Conservation (phyloP, 30 jellyfish, hydroid and myxozoan genomes). For the Nemopilema nomurai region DNA sequence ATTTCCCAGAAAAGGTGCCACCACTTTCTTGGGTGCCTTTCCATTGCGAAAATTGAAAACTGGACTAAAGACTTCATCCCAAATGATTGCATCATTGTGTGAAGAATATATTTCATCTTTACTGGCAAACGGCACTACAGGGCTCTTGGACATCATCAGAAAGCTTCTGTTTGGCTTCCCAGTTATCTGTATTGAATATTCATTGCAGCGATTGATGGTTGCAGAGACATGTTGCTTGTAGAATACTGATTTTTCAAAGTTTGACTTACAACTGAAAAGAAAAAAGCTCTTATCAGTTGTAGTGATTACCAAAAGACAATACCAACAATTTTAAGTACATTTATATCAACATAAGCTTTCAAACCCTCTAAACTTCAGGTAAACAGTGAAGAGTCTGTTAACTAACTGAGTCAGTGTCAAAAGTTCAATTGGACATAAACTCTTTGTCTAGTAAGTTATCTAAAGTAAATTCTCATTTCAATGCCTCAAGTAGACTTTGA, state of each 20-base stretch:
- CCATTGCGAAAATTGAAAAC: constrained; percentile 30
- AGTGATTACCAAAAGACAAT: neutral
- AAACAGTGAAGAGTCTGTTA: no score
- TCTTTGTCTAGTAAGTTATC: no score
- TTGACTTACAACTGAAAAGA: constrained; percentile 39
- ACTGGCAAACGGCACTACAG: constrained; percentile 39
- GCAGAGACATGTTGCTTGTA: constrained; percentile 58
- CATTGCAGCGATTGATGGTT: constrained; percentile 17
- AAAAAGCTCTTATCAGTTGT: neutral
- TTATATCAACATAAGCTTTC: no score
- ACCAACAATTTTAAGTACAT: no score
- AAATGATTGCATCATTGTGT: neutral
- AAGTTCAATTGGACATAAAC: no score
- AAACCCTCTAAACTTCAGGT: no score
- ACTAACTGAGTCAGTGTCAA: no score
- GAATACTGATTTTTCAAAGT: constrained; percentile 9
- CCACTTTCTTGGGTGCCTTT: neutral
- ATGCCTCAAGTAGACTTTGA: no score
- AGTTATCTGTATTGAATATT: constrained; percentile 21
- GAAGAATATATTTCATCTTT: constrained; percentile 38
- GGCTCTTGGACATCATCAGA: constrained; percentile 61
- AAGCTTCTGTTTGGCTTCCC: constrained; percentile 66
- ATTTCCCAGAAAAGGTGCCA: constrained; percentile 1
- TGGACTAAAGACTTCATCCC: constrained; percentile 65
- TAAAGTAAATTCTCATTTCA: no score